Base-by-base conservation (phyloP, 2,888 invertebrate genomes). In the Platypus cylindrus region DNA sequence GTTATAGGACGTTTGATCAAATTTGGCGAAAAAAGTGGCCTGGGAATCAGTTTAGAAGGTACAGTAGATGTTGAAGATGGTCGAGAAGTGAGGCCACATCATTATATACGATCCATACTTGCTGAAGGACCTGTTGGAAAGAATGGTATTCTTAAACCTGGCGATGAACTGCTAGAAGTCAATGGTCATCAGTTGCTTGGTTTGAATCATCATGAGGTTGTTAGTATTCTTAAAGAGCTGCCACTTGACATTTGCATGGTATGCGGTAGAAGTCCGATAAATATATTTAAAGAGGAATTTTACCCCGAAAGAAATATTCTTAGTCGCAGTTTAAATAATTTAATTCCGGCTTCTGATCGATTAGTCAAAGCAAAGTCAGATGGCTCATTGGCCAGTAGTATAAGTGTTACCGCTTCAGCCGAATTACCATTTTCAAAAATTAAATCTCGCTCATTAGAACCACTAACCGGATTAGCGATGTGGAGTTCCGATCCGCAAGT, bases 41-140 rank as follows among this genome's bases (percentile, higher is more conserved):
- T 98, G 34, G 97, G 97, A 20, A 94, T 98, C 51, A 95, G 93
- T 31, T 69, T 97, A 43, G 95, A 97, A 62, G 97, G 98, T 32
- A 98, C 98, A 0, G 97, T 95, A 24, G 98, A 98, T 60, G 94
- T 98, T 34, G 90, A 93, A 63, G 83, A 86, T 55, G 97, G 97
- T 0, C 76, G 86, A 37, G 97, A 98, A 66, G 90, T 95, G 26
- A 73, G 95, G 38, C 97, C 98, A 2, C 98, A 98, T 65, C 98
- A 97, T 67, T 97, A 95, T 63, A 95, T 98, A 55, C 78, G 97
- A 47, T 91, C 91, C 34, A 93, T 98, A 52, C 68, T 97, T 50
- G 81, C 87, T n/a, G 93, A 95, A 62, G 97, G 98, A 1, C 97
- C 98, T 0, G 95, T 98, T 2, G 97, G 95, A 3, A 76, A 82